Conservation (phyloP, 2,797 vertebrate species). For the Phrynocephalus vlangalii region DNA sequence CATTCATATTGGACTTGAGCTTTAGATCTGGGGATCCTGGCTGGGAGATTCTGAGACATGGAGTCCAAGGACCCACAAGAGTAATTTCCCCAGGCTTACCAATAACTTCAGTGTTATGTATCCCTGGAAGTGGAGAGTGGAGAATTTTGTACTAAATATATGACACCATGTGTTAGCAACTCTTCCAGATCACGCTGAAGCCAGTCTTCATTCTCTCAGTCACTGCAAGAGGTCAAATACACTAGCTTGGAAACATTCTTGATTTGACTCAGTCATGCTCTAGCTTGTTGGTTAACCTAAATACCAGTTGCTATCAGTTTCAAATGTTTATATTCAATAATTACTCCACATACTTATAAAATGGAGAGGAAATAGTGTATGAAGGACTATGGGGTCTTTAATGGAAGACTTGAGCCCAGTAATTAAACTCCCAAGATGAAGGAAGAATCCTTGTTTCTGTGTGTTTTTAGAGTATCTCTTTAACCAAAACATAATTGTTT, state of each 20-base stretch:
- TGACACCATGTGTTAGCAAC: constrained; percentile 56
- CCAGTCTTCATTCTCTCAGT: constrained; percentile 65
- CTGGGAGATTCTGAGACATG: too few species aligned
- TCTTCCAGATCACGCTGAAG: constrained; percentile 56
- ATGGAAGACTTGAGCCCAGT: background rate
- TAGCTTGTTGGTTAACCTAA: constrained; percentile 33
- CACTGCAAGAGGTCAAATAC: constrained; percentile 63
- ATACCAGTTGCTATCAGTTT: constrained; percentile 55
- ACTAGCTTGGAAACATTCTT: constrained; percentile 57
- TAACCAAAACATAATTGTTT: constrained; percentile 17
- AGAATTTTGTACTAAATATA: constrained; percentile 35
- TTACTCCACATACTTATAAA: constrained; percentile 12
- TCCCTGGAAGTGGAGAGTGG: constrained; percentile 10
- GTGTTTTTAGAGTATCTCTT: constrained; percentile 29
- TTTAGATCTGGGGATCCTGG: too few species aligned
- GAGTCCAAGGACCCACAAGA: too few species aligned
- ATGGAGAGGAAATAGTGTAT: constrained; percentile 10
- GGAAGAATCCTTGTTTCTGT: background rate
- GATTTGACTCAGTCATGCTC: constrained; percentile 67
- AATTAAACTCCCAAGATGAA: background rate
- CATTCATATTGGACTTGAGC: background rate
- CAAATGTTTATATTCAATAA: constrained; percentile 43
- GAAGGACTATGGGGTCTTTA: background rate
- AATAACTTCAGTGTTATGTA: background rate
- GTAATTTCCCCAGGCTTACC: background rate